Percentiles rank a stretch among this genome's conserved stretches.
Evolutionary conservation across 2,113 vertebrate genomes (phyloP).

Genomic region (Campylorhamphus procurvoides): DNA sequence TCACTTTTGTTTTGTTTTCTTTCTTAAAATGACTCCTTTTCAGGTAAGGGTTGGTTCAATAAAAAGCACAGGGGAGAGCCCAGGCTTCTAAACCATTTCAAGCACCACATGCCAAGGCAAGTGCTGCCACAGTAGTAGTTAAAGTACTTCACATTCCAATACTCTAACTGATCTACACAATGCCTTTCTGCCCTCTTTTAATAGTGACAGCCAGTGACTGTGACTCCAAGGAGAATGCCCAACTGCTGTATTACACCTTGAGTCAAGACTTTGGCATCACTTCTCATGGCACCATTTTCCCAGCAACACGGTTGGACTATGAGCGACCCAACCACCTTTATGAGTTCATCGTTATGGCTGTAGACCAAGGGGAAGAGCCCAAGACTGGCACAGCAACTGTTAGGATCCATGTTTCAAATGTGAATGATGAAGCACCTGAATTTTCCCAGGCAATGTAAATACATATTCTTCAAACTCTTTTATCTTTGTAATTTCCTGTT

Average conservation of each 20-base stretch:
- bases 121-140: background rate
- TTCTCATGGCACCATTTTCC: conserved; percentile 84
- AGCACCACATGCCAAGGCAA: background rate
- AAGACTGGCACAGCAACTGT: conserved; percentile 87
- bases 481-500: background rate
- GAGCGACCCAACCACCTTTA: conserved; percentile 86
- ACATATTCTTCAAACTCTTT: background rate
- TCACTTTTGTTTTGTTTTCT: background rate
- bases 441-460: conserved; percentile 87
- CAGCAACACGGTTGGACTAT: conserved; percentile 80
- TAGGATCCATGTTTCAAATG: conserved; percentile 85
- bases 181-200: background rate
- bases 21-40: background rate
- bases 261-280: conserved; percentile 88
- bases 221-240: conserved; percentile 84
- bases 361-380: conserved; percentile 83
- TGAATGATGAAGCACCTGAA: conserved; percentile 88
- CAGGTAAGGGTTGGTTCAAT: background rate
- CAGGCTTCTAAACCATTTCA: background rate
- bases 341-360: conserved; percentile 88
- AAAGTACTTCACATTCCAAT: background rate
- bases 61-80: background rate
- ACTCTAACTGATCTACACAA: background rate
- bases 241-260: conserved; percentile 84
- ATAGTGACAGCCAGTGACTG: conserved; percentile 88